Conservation (phyloP, 1,140 invertebrate species). For the Druon quercuslanigerum region DNA sequence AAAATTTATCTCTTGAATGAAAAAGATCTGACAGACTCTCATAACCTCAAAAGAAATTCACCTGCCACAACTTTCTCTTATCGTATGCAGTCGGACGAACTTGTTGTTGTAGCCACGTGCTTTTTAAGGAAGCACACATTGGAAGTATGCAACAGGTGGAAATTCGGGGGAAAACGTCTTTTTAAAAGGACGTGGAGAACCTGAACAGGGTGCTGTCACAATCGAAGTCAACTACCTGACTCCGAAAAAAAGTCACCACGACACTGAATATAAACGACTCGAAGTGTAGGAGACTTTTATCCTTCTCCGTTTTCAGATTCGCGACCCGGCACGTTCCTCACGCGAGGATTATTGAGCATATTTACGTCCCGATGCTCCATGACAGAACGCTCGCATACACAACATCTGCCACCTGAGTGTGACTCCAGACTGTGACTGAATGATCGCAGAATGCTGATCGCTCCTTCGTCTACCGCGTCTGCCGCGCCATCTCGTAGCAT, state of each 20-base stretch:
- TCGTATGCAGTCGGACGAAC: not conserved
- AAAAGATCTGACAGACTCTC: slow-evolving; percentile 1
- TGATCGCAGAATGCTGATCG: slow-evolving; percentile 50
- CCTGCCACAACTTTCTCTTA: not conserved
- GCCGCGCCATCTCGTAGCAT: slow-evolving; percentile 10
- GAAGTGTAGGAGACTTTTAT: slow-evolving; percentile 33
- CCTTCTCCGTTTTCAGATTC: slow-evolving; percentile 50
- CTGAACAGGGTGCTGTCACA: slow-evolving; percentile 15
- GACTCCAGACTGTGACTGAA: slow-evolving; percentile 48
- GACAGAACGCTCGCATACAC: slow-evolving; percentile 60
- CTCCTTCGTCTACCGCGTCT: slow-evolving; percentile 5
- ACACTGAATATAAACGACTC: slow-evolving; percentile 9
- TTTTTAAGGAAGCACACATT: not conserved
- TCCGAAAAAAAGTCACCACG: slow-evolving; percentile 29
- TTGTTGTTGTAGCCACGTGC: not conserved
- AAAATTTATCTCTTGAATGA: not conserved
- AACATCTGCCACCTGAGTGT: slow-evolving; percentile 57
- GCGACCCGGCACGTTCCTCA: slow-evolving; percentile 41
- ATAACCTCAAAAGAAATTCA: slow-evolving; percentile 5
- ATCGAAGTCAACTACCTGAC: not conserved
- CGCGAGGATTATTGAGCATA: slow-evolving; percentile 47
- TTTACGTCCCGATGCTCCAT: slow-evolving; percentile 56
- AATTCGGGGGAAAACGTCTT: not conserved
- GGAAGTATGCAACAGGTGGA: not conserved
- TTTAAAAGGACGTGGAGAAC: slow-evolving; percentile 29